phyloP scores from a whole-genome alignment of 2,797 vertebrate species.

The Rhabdophis nuchalis region DNA sequence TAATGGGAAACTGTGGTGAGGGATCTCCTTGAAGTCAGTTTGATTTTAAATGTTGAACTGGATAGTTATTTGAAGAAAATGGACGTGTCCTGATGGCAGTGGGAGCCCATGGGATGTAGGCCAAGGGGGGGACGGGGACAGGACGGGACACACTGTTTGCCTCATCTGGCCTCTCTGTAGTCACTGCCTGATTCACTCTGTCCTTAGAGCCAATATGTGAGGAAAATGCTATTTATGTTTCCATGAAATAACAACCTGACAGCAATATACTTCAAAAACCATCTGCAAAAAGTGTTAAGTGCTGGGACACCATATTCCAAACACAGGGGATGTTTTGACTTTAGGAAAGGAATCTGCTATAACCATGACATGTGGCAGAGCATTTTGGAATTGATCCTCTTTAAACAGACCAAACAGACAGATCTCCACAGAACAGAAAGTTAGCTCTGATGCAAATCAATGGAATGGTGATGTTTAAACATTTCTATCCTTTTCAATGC shows the following conservation, averaged over 20 bases:
- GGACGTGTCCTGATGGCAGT: not conserved
- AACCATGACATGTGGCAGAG: not conserved
- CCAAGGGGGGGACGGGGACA: not conserved
- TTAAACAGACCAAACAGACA: not conserved
- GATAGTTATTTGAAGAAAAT: not conserved
- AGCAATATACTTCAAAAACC: not conserved
- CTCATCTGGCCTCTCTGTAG: not conserved
- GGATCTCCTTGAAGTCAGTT: not conserved
- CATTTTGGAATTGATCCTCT: not conserved
- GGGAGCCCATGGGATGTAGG: not conserved
- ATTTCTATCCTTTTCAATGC: not conserved
- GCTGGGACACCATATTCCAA: not conserved
- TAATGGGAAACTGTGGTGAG: not conserved
- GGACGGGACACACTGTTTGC: no score
- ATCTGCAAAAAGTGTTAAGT: slow-evolving; percentile 6
- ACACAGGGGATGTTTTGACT: not conserved
- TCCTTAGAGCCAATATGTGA: not conserved
- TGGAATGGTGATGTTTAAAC: not conserved
- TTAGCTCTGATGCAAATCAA: not conserved
- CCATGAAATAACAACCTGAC: not conserved
- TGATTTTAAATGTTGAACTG: not conserved
- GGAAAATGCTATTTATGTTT: not conserved
- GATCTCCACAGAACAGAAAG: not conserved
- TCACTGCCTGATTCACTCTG: not conserved
- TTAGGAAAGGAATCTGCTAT: not conserved